Evolutionary conservation across 2,888 invertebrate species (phyloP), one percentile per base, ranked within the genome.

Genomic region (Auanema sp.): DNA sequence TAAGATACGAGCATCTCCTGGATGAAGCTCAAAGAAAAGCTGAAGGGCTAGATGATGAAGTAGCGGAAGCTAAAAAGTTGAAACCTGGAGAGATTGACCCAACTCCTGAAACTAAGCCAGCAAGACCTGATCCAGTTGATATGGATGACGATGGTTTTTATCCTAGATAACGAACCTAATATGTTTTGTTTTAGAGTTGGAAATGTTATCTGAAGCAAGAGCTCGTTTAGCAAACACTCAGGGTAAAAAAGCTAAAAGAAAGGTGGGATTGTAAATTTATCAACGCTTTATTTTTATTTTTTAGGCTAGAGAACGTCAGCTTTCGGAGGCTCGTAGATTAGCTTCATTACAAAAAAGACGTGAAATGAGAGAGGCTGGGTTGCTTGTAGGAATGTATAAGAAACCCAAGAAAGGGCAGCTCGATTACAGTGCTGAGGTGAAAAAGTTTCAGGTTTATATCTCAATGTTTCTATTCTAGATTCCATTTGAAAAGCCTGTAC

Each of bases 21-120:
- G 98, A 98, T 86, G 94, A 95, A 87, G 95, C 95, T 0, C 95
- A 96, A 84, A 92, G 92, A 80, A 93, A 93, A 61, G 94, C 94
- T 84, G 94, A 94, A 85, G 93, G 92, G 2, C 64, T 80, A 8
- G 93, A 92, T 78, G 93, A 93, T 21, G 83, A 81, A 51, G 80
- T 76, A 42, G 93, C 93, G 86, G 97, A 98, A 86, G 96, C 97
- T 0, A 89, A 97, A 42, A 97, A 97, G 84, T 87, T 99, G 49
- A 95, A 95, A 84, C 97, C 97, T 0, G 98, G 98, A 25, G 98
- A 99, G 87, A 98, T 98, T 81, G 98, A 98, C 87, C 98, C 98
- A 0, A 97, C 97, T 86, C 98, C 98, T 11, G 98, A 99, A 86
- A 98, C 97, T 0, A 99, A 98, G 85, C 98, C 98, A 2, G 98